These are phyloP conservation scores for Drosophila kuntzei DNA, from an alignment of 2,888 invertebrate genomes.

Conservation along the genomic window DNA sequence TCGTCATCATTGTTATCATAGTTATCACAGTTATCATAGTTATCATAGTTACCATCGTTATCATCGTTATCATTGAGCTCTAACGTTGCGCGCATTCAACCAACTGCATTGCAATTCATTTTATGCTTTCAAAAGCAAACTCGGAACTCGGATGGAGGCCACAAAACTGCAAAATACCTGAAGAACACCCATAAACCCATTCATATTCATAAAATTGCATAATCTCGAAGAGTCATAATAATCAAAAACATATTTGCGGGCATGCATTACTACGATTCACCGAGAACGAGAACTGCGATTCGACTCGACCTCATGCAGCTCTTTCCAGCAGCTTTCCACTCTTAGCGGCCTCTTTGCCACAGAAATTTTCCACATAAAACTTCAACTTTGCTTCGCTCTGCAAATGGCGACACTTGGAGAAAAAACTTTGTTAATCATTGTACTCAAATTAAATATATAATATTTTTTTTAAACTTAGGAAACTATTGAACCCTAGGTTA, in stretches of 20 bases:
- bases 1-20: slow-evolving; percentile 38
- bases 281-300: slow-evolving; percentile 16
- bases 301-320: slow-evolving; percentile 30
- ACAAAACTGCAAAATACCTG: slow-evolving; percentile 51
- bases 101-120: slow-evolving; percentile 63
- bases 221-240: slow-evolving; percentile 82
- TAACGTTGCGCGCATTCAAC: slow-evolving; percentile 30
- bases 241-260: slow-evolving; percentile 83
- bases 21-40: slow-evolving; percentile 34
- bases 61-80: slow-evolving; percentile 27
- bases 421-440: background rate
- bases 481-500: background rate
- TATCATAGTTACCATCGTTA: slow-evolving; percentile 11
- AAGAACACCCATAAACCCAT: slow-evolving; percentile 62
- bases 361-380: slow-evolving; percentile 74
- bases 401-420: slow-evolving; percentile 29
- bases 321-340: slow-evolving; percentile 28
- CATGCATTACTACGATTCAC: slow-evolving; percentile 53
- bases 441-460: background rate
- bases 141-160: slow-evolving; percentile 19
- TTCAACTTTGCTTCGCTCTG: slow-evolving; percentile 65
- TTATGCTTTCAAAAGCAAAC: slow-evolving; percentile 45
- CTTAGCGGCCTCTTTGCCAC: slow-evolving; percentile 52
- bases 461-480: too few relatives aligned
- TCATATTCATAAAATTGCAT: slow-evolving; percentile 82